A percentile compares a stretch with the other conserved stretches of the same genome.
These are phyloP conservation scores for Gasterosteus aculeatus DNA, from an alignment of 2,113 vertebrate species.

Conservation along the genomic window DNA sequence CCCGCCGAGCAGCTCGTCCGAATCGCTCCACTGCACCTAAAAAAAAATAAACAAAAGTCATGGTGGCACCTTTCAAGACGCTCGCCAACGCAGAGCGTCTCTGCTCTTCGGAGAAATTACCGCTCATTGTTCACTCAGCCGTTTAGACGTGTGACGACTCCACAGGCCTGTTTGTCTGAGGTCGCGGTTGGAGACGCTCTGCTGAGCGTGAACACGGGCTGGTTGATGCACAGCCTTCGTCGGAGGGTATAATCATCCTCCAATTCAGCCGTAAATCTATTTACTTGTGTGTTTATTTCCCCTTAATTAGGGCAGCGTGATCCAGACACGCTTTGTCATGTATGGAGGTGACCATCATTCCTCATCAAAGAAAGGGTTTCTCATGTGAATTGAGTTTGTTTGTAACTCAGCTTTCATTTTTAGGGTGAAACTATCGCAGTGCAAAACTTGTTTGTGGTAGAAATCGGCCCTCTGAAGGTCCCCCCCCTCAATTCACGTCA, in stretches of 20 bases:
- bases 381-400: not conserved
- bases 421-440: not conserved
- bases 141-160: slow-evolving; percentile 41
- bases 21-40: slow-evolving; percentile 72
- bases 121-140: slow-evolving; percentile 44
- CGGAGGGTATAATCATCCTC: slow-evolving; percentile 39
- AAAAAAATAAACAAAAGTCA: slow-evolving; percentile 35
- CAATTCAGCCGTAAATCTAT: slow-evolving; percentile 44
- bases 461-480: not conserved
- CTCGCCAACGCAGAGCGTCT: slow-evolving; percentile 18
- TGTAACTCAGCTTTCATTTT: not conserved
- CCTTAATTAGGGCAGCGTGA: slow-evolving; percentile 37
- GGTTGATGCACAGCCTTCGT: slow-evolving; percentile 31
- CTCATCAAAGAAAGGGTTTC: not conserved
- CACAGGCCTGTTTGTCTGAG: slow-evolving; percentile 47
- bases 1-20: slow-evolving; percentile 46
- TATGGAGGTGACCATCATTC: not conserved
- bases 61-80: not conserved
- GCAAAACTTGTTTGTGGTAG: slow-evolving; percentile 10
- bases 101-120: slow-evolving; percentile 35
- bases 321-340: slow-evolving; percentile 34
- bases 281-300: slow-evolving; percentile 27
- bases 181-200: slow-evolving; percentile 17
- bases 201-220: slow-evolving; percentile 35
- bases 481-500: not conserved